Percentiles rank a stretch among this genome's conserved stretches.
phyloP scores from a whole-genome alignment of 1,140 invertebrate genomes.

The Lepidurus packardi region DNA sequence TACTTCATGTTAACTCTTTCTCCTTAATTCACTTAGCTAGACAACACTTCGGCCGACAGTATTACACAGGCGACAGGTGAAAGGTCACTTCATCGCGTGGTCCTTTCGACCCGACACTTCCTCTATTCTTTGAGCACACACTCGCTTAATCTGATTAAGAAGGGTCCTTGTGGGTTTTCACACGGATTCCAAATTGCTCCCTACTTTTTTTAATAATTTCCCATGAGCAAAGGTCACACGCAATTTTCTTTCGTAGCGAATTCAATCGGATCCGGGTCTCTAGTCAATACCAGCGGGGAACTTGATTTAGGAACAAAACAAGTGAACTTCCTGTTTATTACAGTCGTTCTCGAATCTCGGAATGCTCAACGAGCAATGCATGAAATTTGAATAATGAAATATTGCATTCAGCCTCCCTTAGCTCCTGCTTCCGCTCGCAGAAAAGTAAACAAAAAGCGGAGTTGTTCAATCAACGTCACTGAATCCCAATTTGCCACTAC shows the following conservation, averaged over 20 bases:
- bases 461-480: too few relatives aligned
- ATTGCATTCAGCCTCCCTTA: neutral
- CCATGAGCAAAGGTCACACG: neutral
- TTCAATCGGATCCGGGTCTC: neutral
- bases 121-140: neutral
- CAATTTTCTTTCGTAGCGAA: neutral
- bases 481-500: too few relatives aligned
- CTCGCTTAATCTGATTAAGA: neutral
- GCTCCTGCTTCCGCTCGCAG: too few relatives aligned
- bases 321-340: neutral
- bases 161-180: slow-evolving; percentile 6
- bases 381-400: neutral
- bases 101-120: neutral
- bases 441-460: too few relatives aligned
- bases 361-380: neutral
- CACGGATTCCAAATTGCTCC: neutral
- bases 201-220: neutral
- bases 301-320: neutral
- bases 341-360: neutral
- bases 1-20: neutral
- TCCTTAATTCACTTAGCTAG: neutral
- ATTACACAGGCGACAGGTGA: neutral
- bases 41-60: neutral
- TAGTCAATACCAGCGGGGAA: neutral
- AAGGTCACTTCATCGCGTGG: neutral